These are phyloP conservation scores for Tillus elongatus DNA, from an alignment of 2,888 invertebrate species.

Conservation along the genomic window DNA sequence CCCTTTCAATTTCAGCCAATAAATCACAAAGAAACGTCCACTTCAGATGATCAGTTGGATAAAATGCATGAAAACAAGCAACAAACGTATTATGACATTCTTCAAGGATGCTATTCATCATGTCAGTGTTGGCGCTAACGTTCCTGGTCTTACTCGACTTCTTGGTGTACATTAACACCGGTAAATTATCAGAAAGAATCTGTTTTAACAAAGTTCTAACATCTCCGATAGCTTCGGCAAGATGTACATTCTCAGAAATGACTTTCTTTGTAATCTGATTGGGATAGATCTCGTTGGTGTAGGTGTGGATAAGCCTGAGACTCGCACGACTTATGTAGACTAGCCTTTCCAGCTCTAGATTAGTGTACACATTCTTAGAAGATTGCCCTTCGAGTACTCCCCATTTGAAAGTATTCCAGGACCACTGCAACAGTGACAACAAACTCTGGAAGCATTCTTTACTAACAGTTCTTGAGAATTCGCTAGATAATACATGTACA, in stretches of 20 bases:
- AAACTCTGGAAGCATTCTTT: constrained; percentile 79
- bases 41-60: constrained; percentile 85
- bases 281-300: constrained; percentile 87
- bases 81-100: constrained; percentile 89
- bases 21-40: constrained; percentile 87
- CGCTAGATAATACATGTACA: constrained; percentile 75
- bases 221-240: constrained; percentile 81
- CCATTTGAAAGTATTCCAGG: constrained; percentile 79
- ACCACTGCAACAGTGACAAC: constrained; percentile 79
- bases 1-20: constrained; percentile 61
- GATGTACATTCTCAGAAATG: constrained; percentile 60
- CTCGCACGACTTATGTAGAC: constrained; percentile 81
- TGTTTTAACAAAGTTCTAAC: constrained; percentile 70
- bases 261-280: constrained; percentile 46
- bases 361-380: constrained; percentile 43
- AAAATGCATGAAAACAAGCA: constrained; percentile 90
- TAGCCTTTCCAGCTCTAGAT: constrained; percentile 68
- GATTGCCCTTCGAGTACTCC: constrained; percentile 52
- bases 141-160: constrained; percentile 42
- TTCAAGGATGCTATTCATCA: constrained; percentile 67
- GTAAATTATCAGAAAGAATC: constrained; percentile 68
- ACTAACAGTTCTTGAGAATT: constrained; percentile 78
- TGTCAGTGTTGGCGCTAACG: constrained; percentile 47
- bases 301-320: constrained; percentile 70
- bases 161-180: constrained; percentile 34